phyloP scores from a whole-genome alignment of 2,797 vertebrate species.

The Strix occidentalis region DNA sequence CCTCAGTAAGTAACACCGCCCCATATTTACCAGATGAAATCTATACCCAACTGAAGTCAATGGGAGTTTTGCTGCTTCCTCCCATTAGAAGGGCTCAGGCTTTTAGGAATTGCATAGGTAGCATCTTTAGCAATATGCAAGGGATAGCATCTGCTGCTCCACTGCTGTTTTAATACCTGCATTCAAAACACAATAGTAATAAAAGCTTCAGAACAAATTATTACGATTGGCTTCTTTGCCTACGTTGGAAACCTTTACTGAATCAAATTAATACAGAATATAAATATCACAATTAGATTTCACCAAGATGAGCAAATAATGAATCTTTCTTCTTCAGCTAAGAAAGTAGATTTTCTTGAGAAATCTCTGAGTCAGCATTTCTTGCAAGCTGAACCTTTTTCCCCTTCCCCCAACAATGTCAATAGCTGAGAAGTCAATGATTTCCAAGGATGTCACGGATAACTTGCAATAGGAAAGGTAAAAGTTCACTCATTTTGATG shows the following conservation, averaged over 20 bases:
- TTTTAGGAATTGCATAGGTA: conserved; percentile 57
- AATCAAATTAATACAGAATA: conserved; percentile 66
- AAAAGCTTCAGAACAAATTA: conserved; percentile 70
- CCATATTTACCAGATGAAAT: not conserved
- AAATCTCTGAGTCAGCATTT: conserved; percentile 62
- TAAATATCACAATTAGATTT: conserved; percentile 68
- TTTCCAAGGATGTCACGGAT: conserved; percentile 74
- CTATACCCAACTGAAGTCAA: conserved; percentile 26
- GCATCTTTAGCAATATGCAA: conserved; percentile 48
- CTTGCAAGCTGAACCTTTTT: conserved; percentile 48
- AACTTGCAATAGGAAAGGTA: conserved; percentile 72
- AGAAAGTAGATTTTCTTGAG: conserved; percentile 59
- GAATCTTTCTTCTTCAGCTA: conserved; percentile 16
- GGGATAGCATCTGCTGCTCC: conserved; percentile 42
- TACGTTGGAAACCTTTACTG: conserved; percentile 50
- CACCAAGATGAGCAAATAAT: conserved; percentile 42
- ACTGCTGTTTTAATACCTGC: conserved; percentile 54
- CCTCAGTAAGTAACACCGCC: not conserved
- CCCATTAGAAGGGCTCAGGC: conserved; percentile 34
- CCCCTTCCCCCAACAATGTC: conserved; percentile 55
- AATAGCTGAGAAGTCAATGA: conserved; percentile 74
- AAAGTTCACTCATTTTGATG: conserved; percentile 72
- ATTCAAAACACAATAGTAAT: conserved; percentile 63
- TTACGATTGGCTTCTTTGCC: conserved; percentile 63
- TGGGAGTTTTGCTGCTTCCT: conserved; percentile 46